phyloP scores from a whole-genome alignment of 2,888 invertebrate species.

The Drosophila phalerata region DNA sequence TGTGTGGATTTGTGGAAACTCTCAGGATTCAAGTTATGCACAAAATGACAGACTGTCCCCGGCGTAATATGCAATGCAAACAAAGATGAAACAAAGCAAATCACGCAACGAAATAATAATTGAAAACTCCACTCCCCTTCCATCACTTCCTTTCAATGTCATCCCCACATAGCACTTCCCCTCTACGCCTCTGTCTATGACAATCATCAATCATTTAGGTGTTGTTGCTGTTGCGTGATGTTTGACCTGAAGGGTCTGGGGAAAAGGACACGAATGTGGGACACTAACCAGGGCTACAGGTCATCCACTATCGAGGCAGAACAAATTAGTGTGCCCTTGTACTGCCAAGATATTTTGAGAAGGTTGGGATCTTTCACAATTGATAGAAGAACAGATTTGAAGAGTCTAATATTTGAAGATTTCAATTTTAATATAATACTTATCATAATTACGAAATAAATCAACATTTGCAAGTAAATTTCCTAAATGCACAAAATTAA shows the following conservation, averaged over 20 bases:
- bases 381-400: neutral
- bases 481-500: too few species aligned
- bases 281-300: constrained; percentile 28
- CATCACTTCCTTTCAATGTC: constrained; percentile 2
- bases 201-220: constrained; percentile 82
- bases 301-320: constrained; percentile 3
- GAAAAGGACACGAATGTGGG: constrained; percentile 7
- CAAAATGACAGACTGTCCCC: constrained; percentile 65
- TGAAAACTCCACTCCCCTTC: constrained; percentile 55
- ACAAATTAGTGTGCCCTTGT: constrained; percentile 1
- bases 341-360: neutral
- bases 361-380: neutral
- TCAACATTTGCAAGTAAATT: too few species aligned
- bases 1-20: constrained; percentile 6
- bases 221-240: constrained; percentile 50
- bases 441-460: too few species aligned
- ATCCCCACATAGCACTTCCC: neutral
- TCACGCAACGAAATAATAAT: constrained; percentile 72
- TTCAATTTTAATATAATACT: too few species aligned
- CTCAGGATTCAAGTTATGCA: constrained; percentile 25
- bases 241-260: constrained; percentile 18
- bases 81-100: constrained; percentile 60
- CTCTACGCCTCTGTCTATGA: constrained; percentile 55
- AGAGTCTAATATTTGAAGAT: too few species aligned
- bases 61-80: constrained; percentile 47